A percentile compares a stretch with the other conserved stretches of the same genome.
phyloP scores from a whole-genome alignment of 2,888 invertebrate species.

The Pristionchus fissidentatus region DNA sequence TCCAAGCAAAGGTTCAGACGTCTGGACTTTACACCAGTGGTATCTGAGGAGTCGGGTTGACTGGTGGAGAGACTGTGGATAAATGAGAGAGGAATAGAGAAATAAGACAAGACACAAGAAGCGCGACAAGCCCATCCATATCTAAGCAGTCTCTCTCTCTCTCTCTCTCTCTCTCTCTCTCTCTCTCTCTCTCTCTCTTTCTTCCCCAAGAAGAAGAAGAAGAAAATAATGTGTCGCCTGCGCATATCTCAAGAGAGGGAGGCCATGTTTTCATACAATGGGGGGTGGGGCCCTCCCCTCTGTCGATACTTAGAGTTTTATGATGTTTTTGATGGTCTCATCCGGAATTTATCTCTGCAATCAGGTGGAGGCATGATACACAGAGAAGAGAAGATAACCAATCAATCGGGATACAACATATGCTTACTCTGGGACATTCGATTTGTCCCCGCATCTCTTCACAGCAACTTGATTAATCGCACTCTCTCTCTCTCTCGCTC shows the following conservation, averaged over 20 bases:
- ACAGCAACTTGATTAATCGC: constrained; percentile 15
- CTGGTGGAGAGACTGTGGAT: constrained; percentile 3
- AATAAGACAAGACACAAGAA: neutral
- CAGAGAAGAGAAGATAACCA: neutral
- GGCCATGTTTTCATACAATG: neutral
- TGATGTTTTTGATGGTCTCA: neutral
- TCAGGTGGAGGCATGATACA: neutral
- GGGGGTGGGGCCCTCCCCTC: neutral
- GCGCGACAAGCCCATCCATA: constrained; percentile 16
- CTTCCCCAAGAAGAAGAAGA: too few relatives aligned
- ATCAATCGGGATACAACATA: neutral
- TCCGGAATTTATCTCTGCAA: neutral
- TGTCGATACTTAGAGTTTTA: neutral
- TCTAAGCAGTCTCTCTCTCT: constrained; percentile 25
- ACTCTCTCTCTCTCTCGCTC: too few relatives aligned
- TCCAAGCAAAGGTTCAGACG: too few relatives aligned
- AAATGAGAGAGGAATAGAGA: constrained; percentile 12
- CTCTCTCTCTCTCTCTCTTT: too few relatives aligned
- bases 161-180: too few relatives aligned
- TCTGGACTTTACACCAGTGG: constrained; percentile 12
- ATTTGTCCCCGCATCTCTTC: neutral
- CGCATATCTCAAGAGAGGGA: neutral
- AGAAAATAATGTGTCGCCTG: constrained; percentile 26
- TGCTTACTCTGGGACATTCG: neutral
- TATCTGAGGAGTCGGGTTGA: neutral